These are phyloP conservation scores for Umimayanthus kanabou DNA, from an alignment of 92 coral and sea anemone genomes.

Conservation along the genomic window DNA sequence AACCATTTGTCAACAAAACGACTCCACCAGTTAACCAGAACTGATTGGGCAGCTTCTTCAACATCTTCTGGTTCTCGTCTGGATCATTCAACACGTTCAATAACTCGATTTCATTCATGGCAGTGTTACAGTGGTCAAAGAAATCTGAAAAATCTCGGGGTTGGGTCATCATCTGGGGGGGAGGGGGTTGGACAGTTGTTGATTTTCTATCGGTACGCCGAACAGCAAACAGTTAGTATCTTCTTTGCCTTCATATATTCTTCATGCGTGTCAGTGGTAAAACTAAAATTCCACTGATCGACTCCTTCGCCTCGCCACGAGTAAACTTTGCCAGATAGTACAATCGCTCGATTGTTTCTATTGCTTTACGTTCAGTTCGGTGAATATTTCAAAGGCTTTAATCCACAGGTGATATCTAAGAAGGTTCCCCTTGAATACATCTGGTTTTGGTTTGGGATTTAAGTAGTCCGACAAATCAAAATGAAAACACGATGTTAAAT, in stretches of 20 bases:
- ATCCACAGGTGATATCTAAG: constrained; percentile 36
- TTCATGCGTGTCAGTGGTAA: constrained; percentile 9
- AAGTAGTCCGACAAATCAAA: too few relatives aligned
- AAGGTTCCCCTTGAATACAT: constrained; percentile 43
- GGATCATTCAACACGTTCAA: background rate
- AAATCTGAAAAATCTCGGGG: constrained; percentile 44
- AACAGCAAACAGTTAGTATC: constrained; percentile 22
- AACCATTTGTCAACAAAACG: constrained; percentile 56
- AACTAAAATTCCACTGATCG: constrained; percentile 33
- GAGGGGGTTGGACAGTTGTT: constrained; percentile 49
- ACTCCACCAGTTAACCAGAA: constrained; percentile 52
- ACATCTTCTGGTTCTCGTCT: constrained; percentile 33
- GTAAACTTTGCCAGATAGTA: constrained; percentile 50
- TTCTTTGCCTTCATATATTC: constrained; percentile 42
- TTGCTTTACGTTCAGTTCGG: constrained; percentile 22
- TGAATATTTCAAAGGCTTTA: constrained; percentile 44
- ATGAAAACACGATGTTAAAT: too few relatives aligned
- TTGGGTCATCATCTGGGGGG: constrained; percentile 40
- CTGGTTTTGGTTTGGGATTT: constrained; percentile 38
- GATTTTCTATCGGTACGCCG: constrained; percentile 46
- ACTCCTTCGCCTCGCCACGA: constrained; percentile 42
- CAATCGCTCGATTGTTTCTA: constrained; percentile 25
- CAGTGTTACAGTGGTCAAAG: constrained; percentile 30
- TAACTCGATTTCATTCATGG: background rate
- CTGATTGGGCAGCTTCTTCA: constrained; percentile 41